phyloP scores from a whole-genome alignment of 2,888 invertebrate species.

The Achlya flavicornis region DNA sequence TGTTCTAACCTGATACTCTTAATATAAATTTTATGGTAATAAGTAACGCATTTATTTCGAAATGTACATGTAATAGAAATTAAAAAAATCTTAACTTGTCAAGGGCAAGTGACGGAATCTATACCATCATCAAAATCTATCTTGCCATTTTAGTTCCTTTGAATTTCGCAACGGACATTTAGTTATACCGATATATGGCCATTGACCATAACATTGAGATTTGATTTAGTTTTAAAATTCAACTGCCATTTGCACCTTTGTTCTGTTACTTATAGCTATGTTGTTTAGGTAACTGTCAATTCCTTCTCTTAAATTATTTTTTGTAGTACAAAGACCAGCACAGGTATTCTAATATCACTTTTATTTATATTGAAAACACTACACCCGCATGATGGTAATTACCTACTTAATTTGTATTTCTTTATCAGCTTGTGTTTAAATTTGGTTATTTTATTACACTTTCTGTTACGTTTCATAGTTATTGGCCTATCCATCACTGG shows the following conservation, averaged over 20 bases:
- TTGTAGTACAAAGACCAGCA: no score
- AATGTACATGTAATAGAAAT: not conserved
- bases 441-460: conserved; percentile 69
- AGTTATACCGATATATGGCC: no score
- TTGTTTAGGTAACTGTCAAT: not conserved
- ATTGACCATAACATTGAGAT: not conserved
- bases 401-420: conserved; percentile 72
- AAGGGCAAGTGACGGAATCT: not conserved
- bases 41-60: not conserved
- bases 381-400: conserved; percentile 33
- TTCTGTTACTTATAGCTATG: not conserved
- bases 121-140: not conserved
- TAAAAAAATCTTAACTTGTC: not conserved
- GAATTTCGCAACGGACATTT: not conserved
- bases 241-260: not conserved
- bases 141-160: not conserved
- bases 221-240: not conserved
- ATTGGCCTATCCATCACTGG: conserved; percentile 56
- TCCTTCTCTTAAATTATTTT: no score
- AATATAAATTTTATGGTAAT: conserved; percentile 13
- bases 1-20: conserved; percentile 27
- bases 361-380: conserved; percentile 5
- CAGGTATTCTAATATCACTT: not conserved
- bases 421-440: conserved; percentile 74
- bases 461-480: conserved; percentile 67